Percentiles rank a stretch among this genome's conserved stretches.
These are phyloP conservation scores for Ceraclea dissimilis DNA, from an alignment of 2,888 invertebrate genomes.

Conservation along the genomic window DNA sequence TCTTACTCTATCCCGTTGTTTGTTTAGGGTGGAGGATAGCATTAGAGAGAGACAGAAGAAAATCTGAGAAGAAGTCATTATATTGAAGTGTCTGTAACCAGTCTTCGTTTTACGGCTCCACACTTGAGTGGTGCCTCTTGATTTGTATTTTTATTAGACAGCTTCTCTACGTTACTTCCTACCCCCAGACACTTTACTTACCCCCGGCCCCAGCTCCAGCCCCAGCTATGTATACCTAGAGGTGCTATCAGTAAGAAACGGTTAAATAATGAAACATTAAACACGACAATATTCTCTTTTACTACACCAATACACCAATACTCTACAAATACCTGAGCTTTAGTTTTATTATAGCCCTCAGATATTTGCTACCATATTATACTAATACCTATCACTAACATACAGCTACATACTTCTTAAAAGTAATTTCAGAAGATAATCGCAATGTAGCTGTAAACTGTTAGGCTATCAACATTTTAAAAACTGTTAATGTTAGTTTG, in stretches of 20 bases:
- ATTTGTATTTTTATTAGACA: slow-evolving; percentile 5
- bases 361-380: too few relatives aligned
- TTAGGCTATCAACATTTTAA: too few relatives aligned
- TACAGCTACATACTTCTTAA: too few relatives aligned
- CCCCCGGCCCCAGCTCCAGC: too few relatives aligned
- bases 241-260: neutral
- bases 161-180: neutral
- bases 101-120: slow-evolving; percentile 10
- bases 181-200: neutral
- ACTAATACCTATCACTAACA: too few relatives aligned
- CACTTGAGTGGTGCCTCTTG: slow-evolving; percentile 8
- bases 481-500: too few relatives aligned
- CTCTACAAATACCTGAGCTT: too few relatives aligned
- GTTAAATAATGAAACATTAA: neutral
- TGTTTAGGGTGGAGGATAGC: neutral
- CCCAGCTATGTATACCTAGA: too few relatives aligned
- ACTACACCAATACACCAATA: too few relatives aligned
- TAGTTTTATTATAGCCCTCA: too few relatives aligned
- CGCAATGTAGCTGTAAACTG: too few relatives aligned
- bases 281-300: neutral
- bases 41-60: slow-evolving; percentile 4
- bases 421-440: too few relatives aligned
- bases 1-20: slow-evolving; percentile 1
- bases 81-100: slow-evolving; percentile 6
- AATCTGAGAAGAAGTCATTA: slow-evolving; percentile 8